Evolutionary conservation across 2,888 invertebrate genomes (phyloP), one percentile per base, ranked within the genome.

Genomic region (Sarcophaga carnaria): DNA sequence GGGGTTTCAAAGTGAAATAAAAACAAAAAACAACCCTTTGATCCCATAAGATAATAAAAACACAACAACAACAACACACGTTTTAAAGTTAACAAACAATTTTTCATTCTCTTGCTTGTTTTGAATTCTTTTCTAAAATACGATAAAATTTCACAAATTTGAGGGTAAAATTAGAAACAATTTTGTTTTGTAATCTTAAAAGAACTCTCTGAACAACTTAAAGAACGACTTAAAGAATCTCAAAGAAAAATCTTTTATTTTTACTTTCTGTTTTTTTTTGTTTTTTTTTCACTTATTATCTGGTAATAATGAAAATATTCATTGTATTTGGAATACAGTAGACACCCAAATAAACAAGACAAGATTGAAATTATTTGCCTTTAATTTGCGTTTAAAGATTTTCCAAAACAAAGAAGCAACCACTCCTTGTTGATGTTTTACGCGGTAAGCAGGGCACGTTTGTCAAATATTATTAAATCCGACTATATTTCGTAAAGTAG

Each of bases 1-100:
- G 47, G n/a, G 22, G 22, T 22, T 60, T 67, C 3, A 27, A 74
- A 60, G 37, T 25, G 22, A n/a, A 25, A 47, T 17, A 20, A 37
- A 37, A 10, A 37, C 6, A 37, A 37, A 69, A 37, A 37, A 37
- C 66, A 47, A 66, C 45, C 71, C 66, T 66, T 80, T 72, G 71
- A 80, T 71, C 72, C 64, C 45, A 66, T 60, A 59, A 45, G 72
- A 74, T 60, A 60, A 67, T 59, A 80, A 80, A 69, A 72, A 59
- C 37, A 37, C 37, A 37, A 37, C 37, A 37, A 37, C 37, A 37
- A 2, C 37, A 37, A 37, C 27, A 72, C 66, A 60, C 20, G 60
- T n/a, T 22, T 37, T 45, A 80, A 64, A 64, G 27, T 59, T 59
- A 59, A 64, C 20, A 49, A 64, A 74, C 14, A 66, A 59, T 71